A percentile compares a stretch with the other conserved stretches of the same genome.
Evolutionary conservation across 2,113 vertebrate species (phyloP).

Genomic region (Corydoras maculifer): DNA sequence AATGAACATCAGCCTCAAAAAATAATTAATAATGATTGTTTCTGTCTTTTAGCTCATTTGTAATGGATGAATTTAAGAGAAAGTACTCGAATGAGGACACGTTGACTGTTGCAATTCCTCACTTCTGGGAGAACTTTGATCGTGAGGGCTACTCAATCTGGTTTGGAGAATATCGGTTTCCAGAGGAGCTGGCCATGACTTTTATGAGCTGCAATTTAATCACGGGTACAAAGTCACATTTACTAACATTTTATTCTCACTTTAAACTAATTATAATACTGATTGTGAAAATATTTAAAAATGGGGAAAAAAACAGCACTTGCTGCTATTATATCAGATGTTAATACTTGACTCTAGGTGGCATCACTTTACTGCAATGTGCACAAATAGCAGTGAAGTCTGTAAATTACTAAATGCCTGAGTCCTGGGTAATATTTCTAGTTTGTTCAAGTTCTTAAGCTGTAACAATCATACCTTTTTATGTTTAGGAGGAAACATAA

Average conservation of each 20-base stretch:
- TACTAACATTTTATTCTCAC: too few relatives aligned
- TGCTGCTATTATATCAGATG: too few relatives aligned
- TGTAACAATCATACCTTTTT: too few relatives aligned
- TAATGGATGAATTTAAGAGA: conserved; percentile 87
- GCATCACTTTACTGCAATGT: background rate
- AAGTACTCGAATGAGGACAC: conserved; percentile 92
- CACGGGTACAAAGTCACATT: conserved; percentile 64
- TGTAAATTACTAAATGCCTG: too few relatives aligned
- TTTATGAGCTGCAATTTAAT: conserved; percentile 98
- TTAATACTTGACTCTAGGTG: too few relatives aligned
- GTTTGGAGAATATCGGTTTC: conserved; percentile 78
- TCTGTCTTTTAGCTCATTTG: conserved; percentile 65
- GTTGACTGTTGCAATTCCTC: conserved; percentile 74
- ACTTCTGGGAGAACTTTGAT: conserved; percentile 87
- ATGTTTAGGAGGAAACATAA: too few relatives aligned
- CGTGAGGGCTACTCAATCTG: conserved; percentile 84
- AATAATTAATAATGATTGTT: background rate
- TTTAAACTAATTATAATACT: too few relatives aligned
- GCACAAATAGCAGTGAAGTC: background rate
- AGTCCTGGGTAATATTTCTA: too few relatives aligned
- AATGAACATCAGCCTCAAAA: too few relatives aligned
- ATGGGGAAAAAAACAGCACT: background rate
- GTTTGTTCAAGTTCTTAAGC: too few relatives aligned
- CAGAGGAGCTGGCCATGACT: conserved; percentile 73
- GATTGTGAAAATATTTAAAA: too few relatives aligned